phyloP scores from a whole-genome alignment of 2,797 vertebrate genomes.

The Mus minutoides region DNA sequence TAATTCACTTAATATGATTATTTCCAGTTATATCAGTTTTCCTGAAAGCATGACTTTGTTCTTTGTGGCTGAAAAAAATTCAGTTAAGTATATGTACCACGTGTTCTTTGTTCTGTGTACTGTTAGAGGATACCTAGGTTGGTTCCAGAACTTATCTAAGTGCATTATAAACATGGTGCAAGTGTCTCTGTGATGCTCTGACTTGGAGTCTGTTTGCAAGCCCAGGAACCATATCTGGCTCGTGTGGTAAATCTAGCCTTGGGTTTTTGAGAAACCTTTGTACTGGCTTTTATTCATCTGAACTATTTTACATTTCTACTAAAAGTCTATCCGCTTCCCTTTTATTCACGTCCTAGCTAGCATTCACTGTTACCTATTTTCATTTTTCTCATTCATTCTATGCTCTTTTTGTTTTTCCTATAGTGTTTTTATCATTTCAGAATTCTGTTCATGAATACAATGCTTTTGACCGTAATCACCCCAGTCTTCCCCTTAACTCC shows the following conservation, averaged over 20 bases:
- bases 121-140: not conserved
- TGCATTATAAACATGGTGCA: not conserved
- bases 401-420: not conserved
- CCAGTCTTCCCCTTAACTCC: not conserved
- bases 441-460: not conserved
- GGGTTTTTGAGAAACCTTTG: not conserved
- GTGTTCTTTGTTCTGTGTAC: too few relatives aligned
- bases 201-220: not conserved
- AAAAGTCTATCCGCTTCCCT: not conserved
- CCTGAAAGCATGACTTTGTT: not conserved
- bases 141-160: not conserved
- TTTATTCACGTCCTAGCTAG: not conserved
- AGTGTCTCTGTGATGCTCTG: too few relatives aligned
- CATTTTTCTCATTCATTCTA: not conserved
- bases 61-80: not conserved
- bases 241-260: not conserved
- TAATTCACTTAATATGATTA: not conserved
- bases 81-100: not conserved
- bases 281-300: not conserved
- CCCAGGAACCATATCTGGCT: not conserved
- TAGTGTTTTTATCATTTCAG: not conserved
- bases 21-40: not conserved
- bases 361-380: not conserved
- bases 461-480: not conserved
- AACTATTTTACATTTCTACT: not conserved